These are phyloP conservation scores for Benthosema pterotum DNA, from an alignment of 2,797 vertebrate genomes.

Conservation along the genomic window DNA sequence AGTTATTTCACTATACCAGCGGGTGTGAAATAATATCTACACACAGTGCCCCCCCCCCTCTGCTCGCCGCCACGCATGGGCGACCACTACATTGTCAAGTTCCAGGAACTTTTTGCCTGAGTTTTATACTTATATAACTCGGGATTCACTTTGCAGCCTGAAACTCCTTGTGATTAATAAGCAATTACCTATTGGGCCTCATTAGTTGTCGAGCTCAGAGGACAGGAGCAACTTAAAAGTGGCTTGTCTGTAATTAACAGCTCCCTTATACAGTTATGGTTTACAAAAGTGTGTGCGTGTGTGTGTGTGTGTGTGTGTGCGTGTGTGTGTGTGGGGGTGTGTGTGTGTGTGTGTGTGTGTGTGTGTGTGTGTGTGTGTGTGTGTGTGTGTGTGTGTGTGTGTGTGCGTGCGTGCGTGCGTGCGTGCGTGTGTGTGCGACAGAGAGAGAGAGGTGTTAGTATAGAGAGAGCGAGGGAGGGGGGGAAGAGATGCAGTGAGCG, in stretches of 20 bases:
- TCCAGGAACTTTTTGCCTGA: constrained; percentile 21
- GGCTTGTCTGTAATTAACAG: constrained; percentile 21
- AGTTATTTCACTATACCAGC: constrained; percentile 5
- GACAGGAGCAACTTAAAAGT: constrained; percentile 23
- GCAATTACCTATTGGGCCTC: constrained; percentile 51
- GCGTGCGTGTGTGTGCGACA: no score
- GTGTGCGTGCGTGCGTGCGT: no score
- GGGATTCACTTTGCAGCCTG: constrained; percentile 2
- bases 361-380: no score
- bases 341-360: no score
- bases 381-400: no score
- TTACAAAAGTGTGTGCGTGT: not conserved
- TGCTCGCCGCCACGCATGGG: not conserved
- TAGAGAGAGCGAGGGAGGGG: no score
- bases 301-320: not conserved
- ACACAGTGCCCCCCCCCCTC: not conserved
- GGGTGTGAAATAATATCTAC: not conserved
- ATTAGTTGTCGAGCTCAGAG: constrained; percentile 42
- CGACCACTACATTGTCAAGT: constrained; percentile 16
- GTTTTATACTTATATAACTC: constrained; percentile 13
- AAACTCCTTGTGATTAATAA: constrained; percentile 47
- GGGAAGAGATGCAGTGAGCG: no score
- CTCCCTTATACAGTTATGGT: not conserved
- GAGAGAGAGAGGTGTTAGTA: no score
- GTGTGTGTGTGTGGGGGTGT: not conserved